Conservation (phyloP, 2,113 vertebrate species). For the Siniperca chuatsi region DNA sequence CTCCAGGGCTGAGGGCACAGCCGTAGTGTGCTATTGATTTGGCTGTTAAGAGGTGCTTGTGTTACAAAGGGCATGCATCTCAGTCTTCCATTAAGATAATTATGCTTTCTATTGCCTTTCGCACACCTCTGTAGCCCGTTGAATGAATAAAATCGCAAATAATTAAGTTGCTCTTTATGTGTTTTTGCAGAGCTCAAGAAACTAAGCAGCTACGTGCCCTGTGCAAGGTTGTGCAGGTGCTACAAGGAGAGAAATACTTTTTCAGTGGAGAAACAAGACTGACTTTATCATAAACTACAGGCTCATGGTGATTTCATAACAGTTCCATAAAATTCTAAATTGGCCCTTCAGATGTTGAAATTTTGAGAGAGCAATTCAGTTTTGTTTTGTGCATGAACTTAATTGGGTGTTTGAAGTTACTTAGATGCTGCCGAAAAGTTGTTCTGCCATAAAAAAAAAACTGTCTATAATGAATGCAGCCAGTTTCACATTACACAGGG, state of each 20-base stretch:
- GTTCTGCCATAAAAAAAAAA: not conserved
- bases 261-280: not conserved
- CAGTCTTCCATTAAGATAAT: slow-evolving; percentile 84
- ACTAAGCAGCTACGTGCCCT: slow-evolving; percentile 32
- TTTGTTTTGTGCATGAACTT: not conserved
- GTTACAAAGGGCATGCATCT: slow-evolving; percentile 80
- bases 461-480: slow-evolving; percentile 16
- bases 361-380: slow-evolving; percentile 4
- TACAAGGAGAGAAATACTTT: slow-evolving; percentile 11
- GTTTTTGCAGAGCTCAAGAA: slow-evolving; percentile 55
- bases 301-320: slow-evolving; percentile 26
- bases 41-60: slow-evolving; percentile 83
- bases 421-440: slow-evolving; percentile 20
- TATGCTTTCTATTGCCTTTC: slow-evolving; percentile 76
- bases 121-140: slow-evolving; percentile 68
- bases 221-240: slow-evolving; percentile 36
- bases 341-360: slow-evolving; percentile 23
- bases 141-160: slow-evolving; percentile 80
- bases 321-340: slow-evolving; percentile 27
- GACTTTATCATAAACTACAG: slow-evolving; percentile 27
- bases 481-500: slow-evolving; percentile 29
- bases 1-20: slow-evolving; percentile 71
- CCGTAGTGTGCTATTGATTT: slow-evolving; percentile 82
- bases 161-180: slow-evolving; percentile 78
- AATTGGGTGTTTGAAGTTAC: slow-evolving; percentile 41